These are phyloP conservation scores for Ibycter americanus DNA, from an alignment of 2,797 vertebrate genomes.

Conservation along the genomic window DNA sequence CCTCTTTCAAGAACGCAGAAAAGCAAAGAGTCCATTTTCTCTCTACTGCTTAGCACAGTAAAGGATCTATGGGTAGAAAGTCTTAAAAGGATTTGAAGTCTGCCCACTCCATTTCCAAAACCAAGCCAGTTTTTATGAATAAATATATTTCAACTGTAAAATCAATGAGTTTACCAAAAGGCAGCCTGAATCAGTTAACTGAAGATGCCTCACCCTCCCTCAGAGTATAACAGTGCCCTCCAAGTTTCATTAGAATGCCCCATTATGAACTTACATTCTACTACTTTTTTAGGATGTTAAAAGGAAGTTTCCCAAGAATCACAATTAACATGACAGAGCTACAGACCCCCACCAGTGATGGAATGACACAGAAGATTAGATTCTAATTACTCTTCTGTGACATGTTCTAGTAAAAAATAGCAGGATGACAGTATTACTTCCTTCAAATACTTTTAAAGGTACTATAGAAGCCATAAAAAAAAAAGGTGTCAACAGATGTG, in stretches of 20 bases:
- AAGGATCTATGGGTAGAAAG: neutral
- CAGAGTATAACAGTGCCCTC: neutral
- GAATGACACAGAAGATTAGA: neutral
- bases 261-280: accelerated
- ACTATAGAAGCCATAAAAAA: neutral
- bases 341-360: neutral
- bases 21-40: neutral
- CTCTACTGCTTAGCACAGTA: neutral
- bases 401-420: neutral
- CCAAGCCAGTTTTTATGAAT: neutral
- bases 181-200: neutral
- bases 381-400: neutral
- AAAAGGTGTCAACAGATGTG: neutral
- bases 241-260: neutral
- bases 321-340: neutral
- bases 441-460: neutral
- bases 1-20: neutral
- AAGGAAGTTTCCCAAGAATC: neutral
- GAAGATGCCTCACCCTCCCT: neutral
- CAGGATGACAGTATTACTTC: neutral
- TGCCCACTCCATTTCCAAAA: neutral
- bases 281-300: neutral
- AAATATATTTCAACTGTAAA: neutral
- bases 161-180: neutral
- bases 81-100: neutral